These are phyloP conservation scores for Acanthosepion lycidas DNA, from an alignment of 2,888 invertebrate genomes.

Conservation along the genomic window DNA sequence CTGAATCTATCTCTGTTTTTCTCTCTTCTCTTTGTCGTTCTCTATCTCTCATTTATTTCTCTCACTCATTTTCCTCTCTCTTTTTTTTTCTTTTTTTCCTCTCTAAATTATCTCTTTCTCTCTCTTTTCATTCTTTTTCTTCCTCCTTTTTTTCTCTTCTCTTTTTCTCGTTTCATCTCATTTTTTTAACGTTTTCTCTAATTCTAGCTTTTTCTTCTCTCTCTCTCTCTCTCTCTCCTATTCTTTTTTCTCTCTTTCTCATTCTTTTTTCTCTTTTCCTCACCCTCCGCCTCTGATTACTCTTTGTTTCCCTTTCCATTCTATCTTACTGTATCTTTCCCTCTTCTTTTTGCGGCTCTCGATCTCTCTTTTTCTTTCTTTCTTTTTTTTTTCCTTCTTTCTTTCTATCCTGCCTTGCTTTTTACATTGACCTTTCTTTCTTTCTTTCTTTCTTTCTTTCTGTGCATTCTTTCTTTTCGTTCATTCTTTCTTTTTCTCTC, in stretches of 20 bases:
- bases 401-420: too few species aligned
- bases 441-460: neutral
- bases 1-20: neutral
- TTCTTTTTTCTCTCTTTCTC: too few species aligned
- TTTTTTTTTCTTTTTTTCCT: neutral
- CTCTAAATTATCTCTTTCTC: neutral
- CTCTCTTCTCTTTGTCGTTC: neutral
- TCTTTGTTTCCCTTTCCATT: too few species aligned
- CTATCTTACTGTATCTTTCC: neutral
- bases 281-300: too few species aligned
- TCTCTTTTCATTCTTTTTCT: neutral
- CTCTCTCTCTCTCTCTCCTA: neutral
- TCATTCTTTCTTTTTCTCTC: too few species aligned
- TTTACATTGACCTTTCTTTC: too few species aligned
- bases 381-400: neutral
- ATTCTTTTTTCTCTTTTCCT: too few species aligned
- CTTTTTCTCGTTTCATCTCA: neutral
- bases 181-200: neutral
- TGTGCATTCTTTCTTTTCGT: too few species aligned
- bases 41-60: neutral
- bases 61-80: too few species aligned
- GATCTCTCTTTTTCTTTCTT: neutral
- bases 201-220: neutral
- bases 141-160: neutral
- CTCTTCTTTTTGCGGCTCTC: neutral